Evolutionary conservation across 1,140 invertebrate species (phyloP).

Genomic region (Drosophila sp.): DNA sequence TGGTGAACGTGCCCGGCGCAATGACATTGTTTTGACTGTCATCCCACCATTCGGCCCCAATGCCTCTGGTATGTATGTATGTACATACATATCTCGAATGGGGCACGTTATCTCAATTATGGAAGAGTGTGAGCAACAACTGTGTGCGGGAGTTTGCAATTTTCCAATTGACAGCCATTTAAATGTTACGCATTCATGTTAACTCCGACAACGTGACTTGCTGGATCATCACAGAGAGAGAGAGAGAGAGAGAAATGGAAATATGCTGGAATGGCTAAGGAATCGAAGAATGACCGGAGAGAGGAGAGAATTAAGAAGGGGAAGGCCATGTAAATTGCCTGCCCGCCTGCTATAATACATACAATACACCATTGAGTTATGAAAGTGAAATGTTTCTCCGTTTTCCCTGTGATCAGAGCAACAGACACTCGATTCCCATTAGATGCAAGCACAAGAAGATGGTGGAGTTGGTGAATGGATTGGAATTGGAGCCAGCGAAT

Average conservation of each 20-base stretch:
- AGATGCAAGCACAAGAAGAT: slow-evolving; percentile 33
- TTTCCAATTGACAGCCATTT: slow-evolving; percentile 61
- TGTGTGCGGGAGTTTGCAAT: slow-evolving; percentile 31
- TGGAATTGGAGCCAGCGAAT: slow-evolving; percentile 33
- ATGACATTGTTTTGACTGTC: slow-evolving; percentile 22
- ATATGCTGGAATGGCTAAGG: background rate
- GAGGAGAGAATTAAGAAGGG: slow-evolving; percentile 14
- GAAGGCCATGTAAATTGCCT: slow-evolving; percentile 66
- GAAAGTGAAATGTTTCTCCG: slow-evolving; percentile 71
- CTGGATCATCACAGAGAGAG: background rate
- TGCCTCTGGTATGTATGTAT: background rate
- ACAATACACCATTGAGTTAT: slow-evolving; percentile 49
- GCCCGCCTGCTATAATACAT: slow-evolving; percentile 2
- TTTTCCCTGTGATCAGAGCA: slow-evolving; percentile 32
- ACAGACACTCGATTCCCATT: slow-evolving; percentile 30
- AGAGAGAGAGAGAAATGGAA: background rate
- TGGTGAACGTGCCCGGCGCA: slow-evolving; percentile 43
- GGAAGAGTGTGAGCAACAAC: slow-evolving; percentile 25
- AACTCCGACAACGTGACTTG: slow-evolving; percentile 48
- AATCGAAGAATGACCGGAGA: background rate
- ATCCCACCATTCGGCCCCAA: background rate
- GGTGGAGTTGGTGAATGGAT: slow-evolving; percentile 4
- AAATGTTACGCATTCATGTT: slow-evolving; percentile 54
- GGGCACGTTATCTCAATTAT: slow-evolving; percentile 55
- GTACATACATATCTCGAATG: background rate